Percentiles rank a stretch among this genome's conserved stretches.
Evolutionary conservation across 2,888 invertebrate species (phyloP).

Genomic region (Pediacus dermestoides): DNA sequence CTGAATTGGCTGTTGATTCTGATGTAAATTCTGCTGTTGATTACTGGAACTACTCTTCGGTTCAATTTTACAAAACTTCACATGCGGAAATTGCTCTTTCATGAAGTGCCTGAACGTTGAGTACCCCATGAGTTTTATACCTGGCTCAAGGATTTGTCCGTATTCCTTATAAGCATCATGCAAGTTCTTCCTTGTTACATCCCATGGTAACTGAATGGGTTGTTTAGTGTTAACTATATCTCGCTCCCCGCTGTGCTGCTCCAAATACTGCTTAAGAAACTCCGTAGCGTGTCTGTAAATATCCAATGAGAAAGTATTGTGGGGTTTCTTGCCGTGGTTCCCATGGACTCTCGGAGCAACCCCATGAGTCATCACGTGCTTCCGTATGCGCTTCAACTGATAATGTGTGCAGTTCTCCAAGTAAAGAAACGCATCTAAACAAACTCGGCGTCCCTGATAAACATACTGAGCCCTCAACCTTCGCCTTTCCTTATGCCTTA

Average conservation of each 20-base stretch:
- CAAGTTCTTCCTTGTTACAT: conserved; percentile 64
- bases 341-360: conserved; percentile 76
- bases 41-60: conserved; percentile 48
- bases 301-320: conserved; percentile 74
- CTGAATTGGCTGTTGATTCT: conserved; percentile 40
- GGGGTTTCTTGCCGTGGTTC: conserved; percentile 75
- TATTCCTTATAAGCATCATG: conserved; percentile 73
- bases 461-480: conserved; percentile 72
- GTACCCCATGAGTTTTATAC: conserved; percentile 74
- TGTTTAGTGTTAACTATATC: conserved; percentile 53
- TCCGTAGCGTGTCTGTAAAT: conserved; percentile 75
- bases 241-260: conserved; percentile 59
- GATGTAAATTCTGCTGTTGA: conserved; percentile 50
- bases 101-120: conserved; percentile 77
- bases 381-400: conserved; percentile 71
- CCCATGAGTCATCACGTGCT: conserved; percentile 75
- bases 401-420: conserved; percentile 77
- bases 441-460: conserved; percentile 73
- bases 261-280: conserved; percentile 70
- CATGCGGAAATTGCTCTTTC: conserved; percentile 77
- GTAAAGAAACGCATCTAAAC: conserved; percentile 74
- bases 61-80: conserved; percentile 63
- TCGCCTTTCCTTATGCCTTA: conserved; percentile 68
- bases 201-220: conserved; percentile 55
- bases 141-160: conserved; percentile 66